Evolutionary conservation across 2,113 vertebrate species (phyloP), one percentile per base, ranked within the genome.

Genomic region (Donacobius atricapilla): DNA sequence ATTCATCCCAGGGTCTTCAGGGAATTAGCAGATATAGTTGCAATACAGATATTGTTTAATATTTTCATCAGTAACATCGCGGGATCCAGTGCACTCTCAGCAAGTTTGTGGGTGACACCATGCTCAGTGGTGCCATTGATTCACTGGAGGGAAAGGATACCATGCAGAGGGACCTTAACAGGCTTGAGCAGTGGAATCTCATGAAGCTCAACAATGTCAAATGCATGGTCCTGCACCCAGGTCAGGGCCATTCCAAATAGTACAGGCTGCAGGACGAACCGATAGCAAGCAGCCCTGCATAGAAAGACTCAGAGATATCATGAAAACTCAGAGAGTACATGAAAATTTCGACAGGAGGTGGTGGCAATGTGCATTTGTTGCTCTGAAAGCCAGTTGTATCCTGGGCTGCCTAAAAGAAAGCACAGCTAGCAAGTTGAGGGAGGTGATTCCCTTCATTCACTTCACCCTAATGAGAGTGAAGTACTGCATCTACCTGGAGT

Each of bases 401-500:
- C n/a, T 56, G 23, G 35, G 22, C 12, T 70, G 20, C 37, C 50
- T 16, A 5, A 86, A 69, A 73, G 47, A 13, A 40, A 65, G 24
- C 1, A 3, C 12, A 10, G 10, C 12, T 35, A 44, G 20, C 13
- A 76, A 31, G 13, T 9, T 1, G 3, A 51, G 16, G 15, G 35
- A 61, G 5, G 11, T 17, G 19, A 35, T 58, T 73, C 19, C 66
- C 22, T 10, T 63, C 23, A 37, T 56, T 42, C 23, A 3, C 6
- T 39, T n/a, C 7, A 7, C 11, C 45, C 25, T 27, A 33, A 13
- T 37, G 47, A 77, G n/a, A 40, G 37, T 28, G 40, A 13, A 22
- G 11, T 39, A 13, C 8, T 60, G 24, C 11, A 33, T 10, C 8
- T 6, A 42, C 18, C 37, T 28, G 40, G 15, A 22, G 11, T 39